phyloP scores from a whole-genome alignment of 2,113 vertebrate genomes.

The Speoplatyrhinus poulsoni region DNA sequence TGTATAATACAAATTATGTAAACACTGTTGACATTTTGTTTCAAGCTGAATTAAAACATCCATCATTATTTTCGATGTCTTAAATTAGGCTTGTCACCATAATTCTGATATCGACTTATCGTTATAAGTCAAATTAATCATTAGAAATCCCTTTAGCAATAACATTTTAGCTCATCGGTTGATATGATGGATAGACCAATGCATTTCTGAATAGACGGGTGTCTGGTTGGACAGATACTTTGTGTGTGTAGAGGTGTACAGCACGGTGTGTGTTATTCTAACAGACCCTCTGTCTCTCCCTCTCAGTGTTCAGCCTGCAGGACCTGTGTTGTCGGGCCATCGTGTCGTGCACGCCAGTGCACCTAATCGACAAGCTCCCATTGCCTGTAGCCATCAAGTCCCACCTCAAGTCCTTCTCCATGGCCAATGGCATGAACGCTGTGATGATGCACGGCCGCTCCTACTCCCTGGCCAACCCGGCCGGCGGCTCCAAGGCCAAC shows the following conservation, averaged over 20 bases:
- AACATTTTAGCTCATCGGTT: no score
- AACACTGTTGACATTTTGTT: no score
- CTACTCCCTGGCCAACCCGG: slow-evolving; percentile 88
- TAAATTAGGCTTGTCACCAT: no score
- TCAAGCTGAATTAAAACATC: no score
- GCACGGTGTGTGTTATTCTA: not conserved
- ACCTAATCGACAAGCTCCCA: slow-evolving; percentile 97
- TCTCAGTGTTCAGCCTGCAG: slow-evolving; percentile 93
- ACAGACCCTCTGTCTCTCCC: not conserved
- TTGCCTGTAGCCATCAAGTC: slow-evolving; percentile 97
- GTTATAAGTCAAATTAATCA: no score
- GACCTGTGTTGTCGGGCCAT: slow-evolving; percentile 98
- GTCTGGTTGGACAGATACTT: not conserved
- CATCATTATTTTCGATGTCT: no score
- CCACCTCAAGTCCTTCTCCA: slow-evolving; percentile 98
- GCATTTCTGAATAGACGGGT: no score
- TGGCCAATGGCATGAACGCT: slow-evolving; percentile 99
- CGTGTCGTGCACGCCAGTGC: slow-evolving; percentile 95
- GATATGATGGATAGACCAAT: no score
- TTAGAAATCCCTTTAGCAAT: no score
- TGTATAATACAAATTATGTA: no score
- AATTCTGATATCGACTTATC: no score
- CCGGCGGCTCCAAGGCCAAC: slow-evolving; percentile 89
- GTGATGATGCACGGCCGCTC: slow-evolving; percentile 99
- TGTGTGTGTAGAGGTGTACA: not conserved